phyloP scores from a whole-genome alignment of 35 echinoderm and acorn worm species.

The Nesometra sesokonis region DNA sequence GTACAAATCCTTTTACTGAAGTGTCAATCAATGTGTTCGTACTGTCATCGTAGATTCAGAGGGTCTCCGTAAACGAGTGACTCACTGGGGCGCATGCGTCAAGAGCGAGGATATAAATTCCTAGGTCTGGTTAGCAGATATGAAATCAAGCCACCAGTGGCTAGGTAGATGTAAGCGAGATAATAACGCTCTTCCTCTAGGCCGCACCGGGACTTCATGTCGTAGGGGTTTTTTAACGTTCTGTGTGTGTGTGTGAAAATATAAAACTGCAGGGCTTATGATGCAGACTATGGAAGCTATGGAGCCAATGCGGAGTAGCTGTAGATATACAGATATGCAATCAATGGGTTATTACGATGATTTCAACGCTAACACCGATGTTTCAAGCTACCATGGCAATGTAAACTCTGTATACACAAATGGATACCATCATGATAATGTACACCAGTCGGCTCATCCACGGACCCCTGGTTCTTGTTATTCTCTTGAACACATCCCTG shows the following conservation, averaged over 20 bases:
- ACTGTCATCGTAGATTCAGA: not conserved
- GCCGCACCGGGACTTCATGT: not conserved
- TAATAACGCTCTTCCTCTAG: not conserved
- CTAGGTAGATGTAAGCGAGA: not conserved
- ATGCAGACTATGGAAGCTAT: constrained; percentile 24
- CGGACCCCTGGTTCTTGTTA: constrained; percentile 49
- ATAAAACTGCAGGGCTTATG: not conserved
- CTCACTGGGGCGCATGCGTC: not conserved
- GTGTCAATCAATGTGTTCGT: not conserved
- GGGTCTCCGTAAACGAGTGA: not conserved
- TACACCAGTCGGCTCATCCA: constrained; percentile 12
- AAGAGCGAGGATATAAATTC: not conserved
- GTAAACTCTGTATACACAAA: constrained; percentile 49
- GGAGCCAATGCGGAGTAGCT: constrained; percentile 88
- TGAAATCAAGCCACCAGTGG: not conserved
- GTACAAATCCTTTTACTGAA: not conserved
- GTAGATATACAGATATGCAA: constrained; percentile 81
- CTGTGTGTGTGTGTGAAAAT: not conserved
- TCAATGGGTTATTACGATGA: constrained; percentile 76
- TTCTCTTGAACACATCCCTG: constrained; percentile 39
- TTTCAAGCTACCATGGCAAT: constrained; percentile 47
- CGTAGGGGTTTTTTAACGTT: not conserved
- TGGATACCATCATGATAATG: constrained; percentile 44
- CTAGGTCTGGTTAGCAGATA: not conserved
- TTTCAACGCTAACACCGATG: constrained; percentile 57